Evolutionary conservation across 2,113 vertebrate species (phyloP).

Genomic region (Platanista minor): DNA sequence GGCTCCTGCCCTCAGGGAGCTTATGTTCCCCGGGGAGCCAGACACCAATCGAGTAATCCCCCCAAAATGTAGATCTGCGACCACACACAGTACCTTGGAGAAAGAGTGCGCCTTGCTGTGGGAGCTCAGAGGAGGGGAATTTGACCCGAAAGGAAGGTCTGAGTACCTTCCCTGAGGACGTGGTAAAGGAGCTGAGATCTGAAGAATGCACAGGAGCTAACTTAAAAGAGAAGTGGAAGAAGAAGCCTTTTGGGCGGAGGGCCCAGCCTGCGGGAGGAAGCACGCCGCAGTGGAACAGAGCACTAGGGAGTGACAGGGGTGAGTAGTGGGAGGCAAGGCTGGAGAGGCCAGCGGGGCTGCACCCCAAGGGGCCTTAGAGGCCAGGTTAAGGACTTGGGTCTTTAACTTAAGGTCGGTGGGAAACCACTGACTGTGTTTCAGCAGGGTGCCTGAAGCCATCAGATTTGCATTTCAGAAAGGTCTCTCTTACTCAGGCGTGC

Average conservation of each 20-base stretch:
- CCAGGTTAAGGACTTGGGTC: not conserved
- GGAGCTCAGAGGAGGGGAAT: not conserved
- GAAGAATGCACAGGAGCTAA: not conserved
- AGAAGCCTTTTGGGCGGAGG: not conserved
- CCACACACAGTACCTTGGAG: not conserved
- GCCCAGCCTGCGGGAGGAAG: not conserved
- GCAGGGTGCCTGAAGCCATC: not conserved
- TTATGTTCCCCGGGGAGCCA: not conserved
- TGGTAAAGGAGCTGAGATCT: not conserved
- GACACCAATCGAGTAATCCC: not conserved
- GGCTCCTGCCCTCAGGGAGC: not conserved
- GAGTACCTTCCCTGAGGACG: not conserved
- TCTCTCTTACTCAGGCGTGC: not conserved
- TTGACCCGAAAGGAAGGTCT: not conserved
- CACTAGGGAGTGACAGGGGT: too few species aligned
- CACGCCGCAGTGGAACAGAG: too few species aligned
- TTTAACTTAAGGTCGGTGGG: not conserved
- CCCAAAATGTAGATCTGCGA: not conserved
- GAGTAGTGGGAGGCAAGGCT: too few species aligned
- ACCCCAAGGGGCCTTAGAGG: not conserved
- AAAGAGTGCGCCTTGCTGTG: not conserved
- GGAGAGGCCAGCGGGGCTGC: too few species aligned
- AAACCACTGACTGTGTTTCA: not conserved
- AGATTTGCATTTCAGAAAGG: constrained; percentile 29
- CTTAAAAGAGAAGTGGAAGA: not conserved